These are phyloP conservation scores for Enteromius argenteus DNA, from an alignment of 2,797 vertebrate species.

Conservation along the genomic window DNA sequence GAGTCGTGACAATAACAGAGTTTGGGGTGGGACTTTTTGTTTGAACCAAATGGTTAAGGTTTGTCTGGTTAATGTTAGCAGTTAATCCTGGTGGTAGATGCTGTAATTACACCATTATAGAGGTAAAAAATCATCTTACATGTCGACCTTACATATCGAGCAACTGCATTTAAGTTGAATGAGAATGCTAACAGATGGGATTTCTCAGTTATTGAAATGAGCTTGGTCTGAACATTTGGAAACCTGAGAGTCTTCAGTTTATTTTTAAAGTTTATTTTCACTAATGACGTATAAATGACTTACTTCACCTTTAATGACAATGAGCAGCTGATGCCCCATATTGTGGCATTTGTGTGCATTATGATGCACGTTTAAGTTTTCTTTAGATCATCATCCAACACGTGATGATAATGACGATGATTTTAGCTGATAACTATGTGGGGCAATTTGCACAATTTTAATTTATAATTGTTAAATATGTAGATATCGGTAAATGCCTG, in stretches of 20 bases:
- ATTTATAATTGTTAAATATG: slow-evolving; percentile 77
- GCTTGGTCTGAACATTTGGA: not conserved
- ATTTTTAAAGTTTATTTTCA: not conserved
- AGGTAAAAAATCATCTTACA: not conserved
- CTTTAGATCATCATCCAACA: slow-evolving; percentile 60
- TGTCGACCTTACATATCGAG: not conserved
- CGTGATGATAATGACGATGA: slow-evolving; percentile 44
- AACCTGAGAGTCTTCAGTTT: not conserved
- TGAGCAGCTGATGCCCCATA: slow-evolving; percentile 41
- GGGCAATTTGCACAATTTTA: slow-evolving; percentile 79
- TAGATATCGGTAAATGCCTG: slow-evolving; percentile 66
- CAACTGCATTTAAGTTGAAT: not conserved
- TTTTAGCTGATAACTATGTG: slow-evolving; percentile 65
- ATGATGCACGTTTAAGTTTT: slow-evolving; percentile 34
- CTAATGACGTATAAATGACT: not conserved
- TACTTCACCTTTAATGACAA: slow-evolving; percentile 27
- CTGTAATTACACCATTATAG: not conserved
- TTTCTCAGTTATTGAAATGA: not conserved
- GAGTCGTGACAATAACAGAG: not conserved
- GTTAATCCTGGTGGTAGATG: not conserved
- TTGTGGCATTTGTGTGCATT: slow-evolving; percentile 34
- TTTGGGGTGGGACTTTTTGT: not conserved
- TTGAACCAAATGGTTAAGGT: not conserved
- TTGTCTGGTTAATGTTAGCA: not conserved
- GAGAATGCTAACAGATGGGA: not conserved